Evolutionary conservation across 2,113 vertebrate genomes (phyloP).

Genomic region (Chloropsis hardwickii): DNA sequence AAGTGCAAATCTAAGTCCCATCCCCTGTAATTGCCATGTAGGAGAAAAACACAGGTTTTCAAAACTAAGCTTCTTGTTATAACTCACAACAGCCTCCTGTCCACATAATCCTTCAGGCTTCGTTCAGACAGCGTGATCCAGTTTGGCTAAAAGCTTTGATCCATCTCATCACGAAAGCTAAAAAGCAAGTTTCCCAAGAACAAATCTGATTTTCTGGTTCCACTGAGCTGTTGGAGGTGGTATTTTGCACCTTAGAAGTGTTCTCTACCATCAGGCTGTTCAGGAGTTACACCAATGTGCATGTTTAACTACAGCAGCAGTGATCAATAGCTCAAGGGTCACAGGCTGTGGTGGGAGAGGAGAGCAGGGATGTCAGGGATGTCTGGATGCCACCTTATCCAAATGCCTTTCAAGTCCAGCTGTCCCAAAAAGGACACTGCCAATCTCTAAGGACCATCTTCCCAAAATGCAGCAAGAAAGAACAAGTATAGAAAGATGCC

Average conservation of each 20-base stretch:
- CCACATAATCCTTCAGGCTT: background rate
- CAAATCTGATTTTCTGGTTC: background rate
- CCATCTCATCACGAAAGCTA: background rate
- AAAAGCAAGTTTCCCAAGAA: background rate
- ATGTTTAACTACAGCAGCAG: background rate
- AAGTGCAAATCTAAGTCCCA: constrained; percentile 8
- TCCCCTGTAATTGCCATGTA: background rate
- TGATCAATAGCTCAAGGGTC: background rate
- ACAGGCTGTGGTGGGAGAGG: background rate
- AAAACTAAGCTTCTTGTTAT: background rate
- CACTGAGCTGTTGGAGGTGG: background rate
- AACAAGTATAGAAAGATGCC: background rate
- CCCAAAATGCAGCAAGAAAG: background rate
- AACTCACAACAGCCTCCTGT: background rate
- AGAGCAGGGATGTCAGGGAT: background rate
- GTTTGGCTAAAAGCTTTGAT: background rate
- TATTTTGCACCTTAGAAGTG: background rate
- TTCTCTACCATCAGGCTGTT: background rate
- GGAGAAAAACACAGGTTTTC: constrained; percentile 18
- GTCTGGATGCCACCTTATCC: background rate
- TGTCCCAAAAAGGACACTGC: background rate
- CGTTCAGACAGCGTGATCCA: background rate
- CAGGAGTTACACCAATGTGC: rapidly evolving
- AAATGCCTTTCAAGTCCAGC: rapidly evolving
- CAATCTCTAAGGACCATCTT: background rate